A percentile compares a stretch with the other conserved stretches of the same genome.
Evolutionary conservation across 1,140 invertebrate species (phyloP).

Genomic region (Dinothrombium tinctorium): DNA sequence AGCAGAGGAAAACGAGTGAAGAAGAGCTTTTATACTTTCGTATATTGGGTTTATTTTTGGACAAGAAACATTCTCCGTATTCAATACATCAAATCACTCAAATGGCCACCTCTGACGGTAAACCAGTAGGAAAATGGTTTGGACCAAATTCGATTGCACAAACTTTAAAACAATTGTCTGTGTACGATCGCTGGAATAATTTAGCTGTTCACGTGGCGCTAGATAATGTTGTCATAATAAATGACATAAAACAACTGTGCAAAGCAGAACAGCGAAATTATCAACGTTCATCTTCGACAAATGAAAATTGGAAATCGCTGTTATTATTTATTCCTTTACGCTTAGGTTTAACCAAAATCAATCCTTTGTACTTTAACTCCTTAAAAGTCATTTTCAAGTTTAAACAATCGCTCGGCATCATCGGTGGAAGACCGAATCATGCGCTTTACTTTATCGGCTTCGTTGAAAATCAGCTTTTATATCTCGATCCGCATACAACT

Average conservation of each 20-base stretch:
- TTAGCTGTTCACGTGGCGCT: conserved; percentile 78
- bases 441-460: conserved; percentile 92
- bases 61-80: conserved; percentile 58
- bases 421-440: conserved; percentile 93
- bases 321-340: conserved; percentile 83
- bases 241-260: conserved; percentile 47
- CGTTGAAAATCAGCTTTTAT: conserved; percentile 69
- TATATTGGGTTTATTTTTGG: conserved; percentile 74
- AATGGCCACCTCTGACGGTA: conserved; percentile 83
- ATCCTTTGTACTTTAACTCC: conserved; percentile 65
- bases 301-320: conserved; percentile 54
- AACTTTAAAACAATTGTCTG: conserved; percentile 75
- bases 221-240: conserved; percentile 73
- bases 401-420: conserved; percentile 72
- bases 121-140: conserved; percentile 92
- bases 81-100: conserved; percentile 92
- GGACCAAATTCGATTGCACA: conserved; percentile 96
- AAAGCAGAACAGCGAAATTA: not conserved
- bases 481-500: conserved; percentile 81
- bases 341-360: conserved; percentile 72
- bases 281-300: not conserved
- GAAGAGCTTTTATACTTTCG: conserved; percentile 53
- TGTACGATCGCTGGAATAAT: conserved; percentile 77
- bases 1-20: conserved; percentile 7
- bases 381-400: conserved; percentile 70